These are phyloP conservation scores for Plectropomus leopardus DNA, from an alignment of 2,113 vertebrate species.

Conservation along the genomic window DNA sequence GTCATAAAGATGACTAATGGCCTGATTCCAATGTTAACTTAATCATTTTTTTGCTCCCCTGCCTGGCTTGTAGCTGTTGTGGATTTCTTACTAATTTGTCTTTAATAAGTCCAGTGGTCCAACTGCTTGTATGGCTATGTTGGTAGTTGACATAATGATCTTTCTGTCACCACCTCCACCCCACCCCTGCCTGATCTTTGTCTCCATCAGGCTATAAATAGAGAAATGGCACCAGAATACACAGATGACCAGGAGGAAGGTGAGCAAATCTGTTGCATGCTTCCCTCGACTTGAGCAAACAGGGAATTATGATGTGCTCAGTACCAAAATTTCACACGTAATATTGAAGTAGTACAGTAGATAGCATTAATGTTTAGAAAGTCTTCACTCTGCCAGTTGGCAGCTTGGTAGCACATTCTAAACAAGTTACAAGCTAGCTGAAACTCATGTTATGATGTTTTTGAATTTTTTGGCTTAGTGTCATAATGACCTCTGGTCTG, in stretches of 20 bases:
- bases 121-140: conserved; percentile 11
- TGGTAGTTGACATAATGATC: conserved; percentile 32
- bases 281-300: background rate
- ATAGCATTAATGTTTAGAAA: background rate
- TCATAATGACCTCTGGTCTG: conserved; percentile 30
- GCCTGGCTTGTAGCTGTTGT: conserved; percentile 20
- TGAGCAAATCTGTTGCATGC: conserved; percentile 61
- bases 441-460: background rate
- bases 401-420: background rate
- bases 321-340: background rate
- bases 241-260: conserved; percentile 86
- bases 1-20: conserved; percentile 32
- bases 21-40: conserved; percentile 14
- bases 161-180: background rate
- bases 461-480: background rate
- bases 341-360: background rate
- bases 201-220: conserved; percentile 78
- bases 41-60: conserved; percentile 16
- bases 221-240: conserved; percentile 81
- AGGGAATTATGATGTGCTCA: background rate
- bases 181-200: background rate
- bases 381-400: background rate
- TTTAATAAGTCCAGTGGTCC: conserved; percentile 8
- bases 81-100: conserved; percentile 32
- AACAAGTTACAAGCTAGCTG: conserved; percentile 2